These are phyloP conservation scores for Athalia circularis DNA, from an alignment of 2,888 invertebrate species.

Conservation along the genomic window DNA sequence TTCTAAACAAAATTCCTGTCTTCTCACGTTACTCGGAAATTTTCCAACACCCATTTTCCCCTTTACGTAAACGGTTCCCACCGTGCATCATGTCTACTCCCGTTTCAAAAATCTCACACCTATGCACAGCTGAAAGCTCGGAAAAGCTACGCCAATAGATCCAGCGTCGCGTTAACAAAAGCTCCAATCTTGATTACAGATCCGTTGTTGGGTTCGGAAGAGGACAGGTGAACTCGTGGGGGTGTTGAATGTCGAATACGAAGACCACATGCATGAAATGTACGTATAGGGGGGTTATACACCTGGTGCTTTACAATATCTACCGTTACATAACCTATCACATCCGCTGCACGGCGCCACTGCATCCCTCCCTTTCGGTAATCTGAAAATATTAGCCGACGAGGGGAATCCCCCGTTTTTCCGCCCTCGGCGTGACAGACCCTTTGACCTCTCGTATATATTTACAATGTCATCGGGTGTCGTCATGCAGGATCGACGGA, in stretches of 20 bases:
- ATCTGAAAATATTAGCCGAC: slow-evolving; percentile 64
- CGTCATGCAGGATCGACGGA: slow-evolving; percentile 13
- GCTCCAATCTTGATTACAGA: slow-evolving; percentile 31
- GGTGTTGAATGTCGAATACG: slow-evolving; percentile 10
- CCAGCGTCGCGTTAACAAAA: slow-evolving; percentile 6
- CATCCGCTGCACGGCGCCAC: slow-evolving; percentile 51
- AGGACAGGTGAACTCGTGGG: not conserved
- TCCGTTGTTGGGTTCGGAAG: not conserved
- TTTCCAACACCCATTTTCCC: not conserved
- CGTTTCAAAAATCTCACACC: slow-evolving; percentile 7
- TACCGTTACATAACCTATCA: slow-evolving; percentile 63
- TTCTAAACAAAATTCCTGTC: too few species aligned
- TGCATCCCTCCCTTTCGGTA: slow-evolving; percentile 54
- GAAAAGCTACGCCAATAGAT: not conserved
- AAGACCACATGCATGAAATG: slow-evolving; percentile 16
- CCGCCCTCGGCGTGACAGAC: slow-evolving; percentile 1
- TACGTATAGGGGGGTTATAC: not conserved
- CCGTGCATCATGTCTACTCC: not conserved
- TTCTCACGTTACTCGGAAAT: too few species aligned
- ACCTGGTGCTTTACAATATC: slow-evolving; percentile 45
- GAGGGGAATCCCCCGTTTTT: slow-evolving; percentile 18
- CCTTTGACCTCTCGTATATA: slow-evolving; percentile 35
- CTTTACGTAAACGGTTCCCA: not conserved
- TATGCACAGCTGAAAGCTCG: not conserved
- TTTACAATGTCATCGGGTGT: not conserved